Evolutionary conservation across 2,797 vertebrate species (phyloP).

Genomic region (Crocodylus rhombifer): DNA sequence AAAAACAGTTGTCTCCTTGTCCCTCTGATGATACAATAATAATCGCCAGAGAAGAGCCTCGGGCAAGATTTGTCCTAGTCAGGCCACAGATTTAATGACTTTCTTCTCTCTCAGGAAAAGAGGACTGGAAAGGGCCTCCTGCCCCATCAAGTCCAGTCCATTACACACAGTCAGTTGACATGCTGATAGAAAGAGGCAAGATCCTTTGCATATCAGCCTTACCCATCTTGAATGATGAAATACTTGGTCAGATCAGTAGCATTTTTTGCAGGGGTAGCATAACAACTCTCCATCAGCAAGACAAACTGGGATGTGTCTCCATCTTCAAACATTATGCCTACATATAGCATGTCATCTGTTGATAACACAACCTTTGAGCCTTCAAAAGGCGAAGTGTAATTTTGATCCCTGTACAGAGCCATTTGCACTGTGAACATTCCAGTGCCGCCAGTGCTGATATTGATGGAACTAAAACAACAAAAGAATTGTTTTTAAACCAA

Average conservation of each 20-base stretch:
- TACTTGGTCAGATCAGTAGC: slow-evolving; percentile 64
- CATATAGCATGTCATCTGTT: slow-evolving; percentile 73
- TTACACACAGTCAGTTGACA: neutral
- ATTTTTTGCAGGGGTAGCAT: slow-evolving; percentile 71
- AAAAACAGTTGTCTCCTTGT: too few relatives aligned
- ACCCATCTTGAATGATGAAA: slow-evolving; percentile 83
- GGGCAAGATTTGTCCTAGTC: too few relatives aligned
- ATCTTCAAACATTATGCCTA: slow-evolving; percentile 72
- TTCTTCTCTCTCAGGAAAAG: too few relatives aligned
- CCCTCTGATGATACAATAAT: too few relatives aligned
- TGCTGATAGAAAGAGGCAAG: neutral
- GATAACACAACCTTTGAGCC: slow-evolving; percentile 34
- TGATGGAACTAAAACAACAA: slow-evolving; percentile 36
- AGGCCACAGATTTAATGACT: too few relatives aligned
- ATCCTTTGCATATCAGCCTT: neutral
- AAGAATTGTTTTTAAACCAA: neutral
- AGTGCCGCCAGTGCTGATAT: slow-evolving; percentile 26
- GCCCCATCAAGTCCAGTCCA: too few relatives aligned
- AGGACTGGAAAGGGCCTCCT: too few relatives aligned
- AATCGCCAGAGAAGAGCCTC: too few relatives aligned
- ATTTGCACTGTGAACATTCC: slow-evolving; percentile 78
- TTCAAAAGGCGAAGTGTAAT: slow-evolving; percentile 73
- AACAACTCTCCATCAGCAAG: slow-evolving; percentile 81
- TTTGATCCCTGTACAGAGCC: slow-evolving; percentile 77
- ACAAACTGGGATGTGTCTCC: slow-evolving; percentile 67